These are phyloP conservation scores for Eulemur coronatus DNA, from an alignment of 2,797 vertebrate species.

Conservation along the genomic window DNA sequence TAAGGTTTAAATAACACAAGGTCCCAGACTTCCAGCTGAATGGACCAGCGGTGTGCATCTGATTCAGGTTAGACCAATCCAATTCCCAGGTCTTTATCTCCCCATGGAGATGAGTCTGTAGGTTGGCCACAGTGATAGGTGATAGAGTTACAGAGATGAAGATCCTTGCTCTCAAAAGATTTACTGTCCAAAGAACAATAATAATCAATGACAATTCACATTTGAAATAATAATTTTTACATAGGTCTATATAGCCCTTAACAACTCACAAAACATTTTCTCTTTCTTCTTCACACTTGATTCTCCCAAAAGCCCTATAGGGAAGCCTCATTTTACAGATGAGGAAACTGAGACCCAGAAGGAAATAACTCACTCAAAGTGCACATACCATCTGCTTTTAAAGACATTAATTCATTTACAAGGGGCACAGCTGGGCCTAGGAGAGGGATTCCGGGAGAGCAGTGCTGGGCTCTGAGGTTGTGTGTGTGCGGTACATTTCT, in stretches of 20 bases:
- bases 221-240: neutral
- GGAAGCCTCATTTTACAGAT: neutral
- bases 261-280: neutral
- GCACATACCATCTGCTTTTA: neutral
- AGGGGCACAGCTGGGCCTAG: neutral
- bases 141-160: neutral
- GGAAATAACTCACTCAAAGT: neutral
- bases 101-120: neutral
- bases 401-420: neutral
- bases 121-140: neutral
- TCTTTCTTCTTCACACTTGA: neutral
- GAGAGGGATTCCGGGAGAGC: neutral
- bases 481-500: neutral
- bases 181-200: neutral
- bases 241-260: neutral
- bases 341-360: neutral
- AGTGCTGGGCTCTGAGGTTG: neutral
- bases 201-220: neutral
- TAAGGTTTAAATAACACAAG: neutral
- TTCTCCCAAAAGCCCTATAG: neutral
- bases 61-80: neutral
- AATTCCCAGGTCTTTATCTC: neutral
- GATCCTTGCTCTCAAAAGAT: neutral
- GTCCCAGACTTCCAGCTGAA: neutral
- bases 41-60: neutral